Base-by-base conservation (phyloP, 2,888 invertebrate genomes). In the Netelia inedita region DNA sequence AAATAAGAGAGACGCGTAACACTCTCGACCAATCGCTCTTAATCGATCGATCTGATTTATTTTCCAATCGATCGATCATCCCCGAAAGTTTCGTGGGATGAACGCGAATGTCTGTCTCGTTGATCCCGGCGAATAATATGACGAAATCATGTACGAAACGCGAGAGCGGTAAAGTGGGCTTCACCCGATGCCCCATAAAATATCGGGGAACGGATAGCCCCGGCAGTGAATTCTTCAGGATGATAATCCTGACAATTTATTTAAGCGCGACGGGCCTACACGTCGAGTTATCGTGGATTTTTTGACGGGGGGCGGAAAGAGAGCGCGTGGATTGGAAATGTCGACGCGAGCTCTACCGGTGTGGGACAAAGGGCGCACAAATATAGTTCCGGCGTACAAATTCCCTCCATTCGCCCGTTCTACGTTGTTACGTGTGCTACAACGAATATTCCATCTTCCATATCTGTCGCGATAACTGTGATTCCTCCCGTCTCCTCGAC, bases 221-320 rank as follows among this genome's bases (percentile, higher is more conserved):
- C 9, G 23, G 46, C n/a, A 68, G 68, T 76, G 59, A 68, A 59
- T 63, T 81, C 75, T 81, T 69, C 81, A 16, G 61, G 61, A 55
- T 43, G 55, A 69, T 68, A 81, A 75, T 75, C 43, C 74, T 35
- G 19, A 43, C 75, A 69, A 69, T 75, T 81, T 75, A 75, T 75
- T 69, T 53, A 75, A 50, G 68, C 43, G 14, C 46, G 59, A 50
- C 59, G 28, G 53, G 19, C 68, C 50, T 19, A 46, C 59, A 46
- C 59, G 68, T 59, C 59, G 23, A 59, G 59, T 78, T 23, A 35
- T 46, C 68, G 21, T 28, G 57, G 68, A 78, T 35, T 3, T 46
- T 28, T 55, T 57, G 23, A 11, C n/a, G 66, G n/a, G 41, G 43
- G 75, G 19, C 35, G 68, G 68, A 43, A 55, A 28, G 5, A 28